Base-by-base conservation (phyloP, 2,113 vertebrate species). In the Alligator sinensis region DNA sequence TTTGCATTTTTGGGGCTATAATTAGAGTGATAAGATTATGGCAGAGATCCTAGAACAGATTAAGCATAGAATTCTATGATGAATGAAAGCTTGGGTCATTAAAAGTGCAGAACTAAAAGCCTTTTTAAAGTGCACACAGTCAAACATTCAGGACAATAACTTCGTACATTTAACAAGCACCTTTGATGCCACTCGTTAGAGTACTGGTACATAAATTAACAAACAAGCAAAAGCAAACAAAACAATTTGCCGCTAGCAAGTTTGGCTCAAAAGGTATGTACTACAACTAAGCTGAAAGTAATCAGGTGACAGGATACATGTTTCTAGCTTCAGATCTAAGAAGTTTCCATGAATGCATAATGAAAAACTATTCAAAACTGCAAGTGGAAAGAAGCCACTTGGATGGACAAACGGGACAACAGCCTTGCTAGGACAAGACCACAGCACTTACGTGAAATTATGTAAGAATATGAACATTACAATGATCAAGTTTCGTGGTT, bases 21-120 rank as follows among this genome's bases (percentile, higher is more conserved):
- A 99, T 99, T 99, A 98, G 97, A 98, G 97, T 13, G 97, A 98
- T 98, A 98, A 98, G 98, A 98, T 98, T 98, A 98, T 97, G 94
- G 98, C 98, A 97, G 88, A 91, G 98, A 98, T 99, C 98, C 98
- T 98, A 97, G 97, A 97, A 98, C 96, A 98, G 98, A 99, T 99
- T 98, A 98, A 97, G 97, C 4, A 8, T 82, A 94, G 86, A 97
- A 95, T 96, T 94, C 80, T 88, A 95, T 95, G 97, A 97, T 98
- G 97, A 98, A 97, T 98, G 97, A 96, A 97, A 91, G 91, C 96
- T 91, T 97, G 95, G 97, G 97, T 98, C 97, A 98, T 91, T 95
- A 97, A 91, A 97, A 98, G 96, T 97, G 88, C 97, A 98, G 89
- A 95, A 81, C 84, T 60, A 72, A 94, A 94, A 82, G 85, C 90